Percentiles rank a stretch among this genome's conserved stretches.
Conservation (phyloP, 2,888 invertebrate species). For the Tiliacea aurago region DNA sequence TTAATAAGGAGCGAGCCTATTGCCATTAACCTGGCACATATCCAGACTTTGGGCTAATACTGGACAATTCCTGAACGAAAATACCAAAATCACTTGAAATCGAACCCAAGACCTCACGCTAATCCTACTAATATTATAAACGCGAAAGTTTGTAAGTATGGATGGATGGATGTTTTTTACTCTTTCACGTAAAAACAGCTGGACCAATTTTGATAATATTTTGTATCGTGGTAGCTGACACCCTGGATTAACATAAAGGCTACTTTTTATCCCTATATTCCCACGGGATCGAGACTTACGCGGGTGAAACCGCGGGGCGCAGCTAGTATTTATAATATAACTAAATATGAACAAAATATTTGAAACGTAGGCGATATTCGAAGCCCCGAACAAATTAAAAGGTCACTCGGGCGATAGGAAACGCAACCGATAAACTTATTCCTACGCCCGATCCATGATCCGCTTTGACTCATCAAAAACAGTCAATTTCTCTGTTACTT, state of each 20-base stretch:
- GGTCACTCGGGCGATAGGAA: slow-evolving; percentile 48
- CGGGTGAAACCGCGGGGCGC: no score
- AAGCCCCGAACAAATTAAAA: slow-evolving; percentile 33
- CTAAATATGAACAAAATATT: slow-evolving; percentile 3
- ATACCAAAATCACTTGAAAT: background rate
- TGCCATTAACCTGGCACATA: background rate
- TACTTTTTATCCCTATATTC: no score
- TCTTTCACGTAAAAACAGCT: no score
- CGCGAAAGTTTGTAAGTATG: no score
- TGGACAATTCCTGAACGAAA: background rate
- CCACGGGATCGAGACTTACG: no score
- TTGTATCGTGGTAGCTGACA: no score
- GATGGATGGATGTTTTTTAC: no score
- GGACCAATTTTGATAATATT: no score
- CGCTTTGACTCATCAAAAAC: slow-evolving; percentile 30
- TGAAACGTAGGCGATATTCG: background rate
- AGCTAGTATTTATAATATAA: background rate
- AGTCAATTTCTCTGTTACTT: slow-evolving; percentile 25
- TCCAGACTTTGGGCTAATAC: no score
- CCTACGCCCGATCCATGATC: slow-evolving; percentile 24
- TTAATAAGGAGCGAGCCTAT: background rate
- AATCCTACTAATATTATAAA: no score
- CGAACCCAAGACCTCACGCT: background rate
- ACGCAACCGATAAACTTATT: slow-evolving; percentile 42
- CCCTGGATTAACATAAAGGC: no score